Evolutionary conservation across 2,888 invertebrate species (phyloP).

Genomic region (Diarsia dahlii): DNA sequence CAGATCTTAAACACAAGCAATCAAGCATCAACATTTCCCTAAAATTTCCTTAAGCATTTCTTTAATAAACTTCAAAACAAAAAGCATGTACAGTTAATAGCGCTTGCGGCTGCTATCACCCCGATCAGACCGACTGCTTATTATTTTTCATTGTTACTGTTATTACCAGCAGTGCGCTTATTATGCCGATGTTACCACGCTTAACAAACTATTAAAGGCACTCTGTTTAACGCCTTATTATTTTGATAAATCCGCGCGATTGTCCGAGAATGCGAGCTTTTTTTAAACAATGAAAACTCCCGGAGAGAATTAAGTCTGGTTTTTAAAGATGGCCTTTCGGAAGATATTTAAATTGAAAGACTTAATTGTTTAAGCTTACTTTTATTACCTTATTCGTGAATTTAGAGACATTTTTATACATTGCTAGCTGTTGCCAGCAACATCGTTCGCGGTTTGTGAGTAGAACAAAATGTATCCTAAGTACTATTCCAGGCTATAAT

Average conservation of each 20-base stretch:
- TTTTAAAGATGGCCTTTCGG: background rate
- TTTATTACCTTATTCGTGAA: background rate
- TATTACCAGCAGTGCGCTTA: conserved; percentile 80
- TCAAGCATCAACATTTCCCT: conserved; percentile 4
- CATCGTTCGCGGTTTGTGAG: background rate
- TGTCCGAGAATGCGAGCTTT: conserved; percentile 67
- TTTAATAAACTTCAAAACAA: conserved; percentile 49
- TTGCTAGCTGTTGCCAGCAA: background rate
- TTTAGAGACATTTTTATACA: background rate
- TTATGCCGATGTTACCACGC: conserved; percentile 83
- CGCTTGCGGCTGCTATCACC: conserved; percentile 54
- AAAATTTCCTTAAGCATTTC: conserved; percentile 23
- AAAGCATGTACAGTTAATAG: conserved; percentile 51
- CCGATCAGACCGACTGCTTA: conserved; percentile 71
- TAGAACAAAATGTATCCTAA: background rate
- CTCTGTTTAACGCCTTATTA: conserved; percentile 83
- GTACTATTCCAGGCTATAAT: background rate
- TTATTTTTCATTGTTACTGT: conserved; percentile 89
- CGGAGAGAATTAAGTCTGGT: background rate
- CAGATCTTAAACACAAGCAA: background rate
- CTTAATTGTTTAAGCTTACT: background rate
- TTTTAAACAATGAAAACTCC: conserved; percentile 54
- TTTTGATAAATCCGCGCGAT: conserved; percentile 82
- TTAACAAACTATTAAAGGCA: conserved; percentile 89
- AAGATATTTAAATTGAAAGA: conserved; percentile 4